Evolutionary conservation across 2,113 vertebrate species (phyloP).

Genomic region (Hoplias malabaricus): DNA sequence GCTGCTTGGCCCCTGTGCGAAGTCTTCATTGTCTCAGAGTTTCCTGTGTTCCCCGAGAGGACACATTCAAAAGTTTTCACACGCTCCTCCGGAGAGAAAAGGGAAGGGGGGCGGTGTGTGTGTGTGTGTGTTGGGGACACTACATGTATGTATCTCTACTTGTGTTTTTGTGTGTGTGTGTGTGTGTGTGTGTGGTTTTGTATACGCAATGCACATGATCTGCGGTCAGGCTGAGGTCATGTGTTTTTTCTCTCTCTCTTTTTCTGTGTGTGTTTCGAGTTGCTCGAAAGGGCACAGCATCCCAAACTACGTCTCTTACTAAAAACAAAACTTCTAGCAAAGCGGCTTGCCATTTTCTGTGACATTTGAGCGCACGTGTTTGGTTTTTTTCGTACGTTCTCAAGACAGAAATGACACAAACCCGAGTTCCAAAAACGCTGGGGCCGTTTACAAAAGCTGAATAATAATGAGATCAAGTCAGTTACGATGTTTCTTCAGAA

Average conservation of each 20-base stretch:
- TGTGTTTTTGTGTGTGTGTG: slow-evolving; percentile 18
- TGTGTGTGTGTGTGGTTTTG: background rate
- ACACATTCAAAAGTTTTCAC: slow-evolving; percentile 72
- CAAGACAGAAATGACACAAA: no score
- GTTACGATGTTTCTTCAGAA: no score
- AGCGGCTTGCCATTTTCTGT: background rate
- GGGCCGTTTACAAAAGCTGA: no score
- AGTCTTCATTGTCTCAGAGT: slow-evolving; percentile 76
- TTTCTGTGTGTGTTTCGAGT: background rate
- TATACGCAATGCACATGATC: background rate
- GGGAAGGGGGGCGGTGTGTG: slow-evolving; percentile 32
- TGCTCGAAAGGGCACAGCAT: background rate
- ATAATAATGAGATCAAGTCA: no score
- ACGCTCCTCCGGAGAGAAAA: slow-evolving; percentile 66
- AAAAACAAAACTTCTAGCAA: background rate
- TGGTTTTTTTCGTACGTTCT: background rate
- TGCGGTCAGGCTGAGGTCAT: background rate
- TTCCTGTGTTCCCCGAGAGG: slow-evolving; percentile 79
- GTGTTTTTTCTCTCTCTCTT: background rate
- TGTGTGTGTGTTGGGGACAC: slow-evolving; percentile 29
- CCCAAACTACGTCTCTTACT: background rate
- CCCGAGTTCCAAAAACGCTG: no score
- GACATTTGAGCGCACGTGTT: background rate
- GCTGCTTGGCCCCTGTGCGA: slow-evolving; percentile 65
- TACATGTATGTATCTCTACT: slow-evolving; percentile 2